phyloP scores from a whole-genome alignment of 2,888 invertebrate species.

The Latrodectus elegans region DNA sequence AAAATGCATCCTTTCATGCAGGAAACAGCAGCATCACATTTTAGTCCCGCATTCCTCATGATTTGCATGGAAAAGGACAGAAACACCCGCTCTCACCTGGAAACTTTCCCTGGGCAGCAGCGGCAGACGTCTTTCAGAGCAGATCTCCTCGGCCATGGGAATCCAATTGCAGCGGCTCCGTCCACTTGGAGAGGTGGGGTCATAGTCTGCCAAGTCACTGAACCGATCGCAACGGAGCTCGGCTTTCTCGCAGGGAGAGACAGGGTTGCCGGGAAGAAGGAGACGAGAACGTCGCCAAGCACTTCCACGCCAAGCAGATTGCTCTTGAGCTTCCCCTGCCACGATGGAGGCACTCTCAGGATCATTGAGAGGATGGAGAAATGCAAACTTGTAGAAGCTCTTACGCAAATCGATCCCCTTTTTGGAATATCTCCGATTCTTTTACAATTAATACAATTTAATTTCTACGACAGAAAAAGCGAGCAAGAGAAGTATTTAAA shows the following conservation, averaged over 20 bases:
- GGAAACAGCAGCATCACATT: too few relatives aligned
- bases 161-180: background rate
- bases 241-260: conserved; percentile 3
- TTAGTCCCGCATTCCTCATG: too few relatives aligned
- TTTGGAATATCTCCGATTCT: too few relatives aligned
- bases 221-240: conserved; percentile 23
- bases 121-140: conserved; percentile 56
- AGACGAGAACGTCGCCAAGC: conserved; percentile 30
- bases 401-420: too few relatives aligned
- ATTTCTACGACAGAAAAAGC: too few relatives aligned
- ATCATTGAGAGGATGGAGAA: background rate
- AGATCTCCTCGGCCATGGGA: conserved; percentile 58
- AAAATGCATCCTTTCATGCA: too few relatives aligned
- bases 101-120: conserved; percentile 54
- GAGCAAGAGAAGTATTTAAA: too few relatives aligned
- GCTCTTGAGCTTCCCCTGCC: background rate
- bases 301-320: conserved; percentile 24
- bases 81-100: conserved; percentile 33
- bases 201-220: conserved; percentile 60
- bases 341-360: background rate
- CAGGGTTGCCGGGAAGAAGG: conserved; percentile 27
- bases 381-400: too few relatives aligned
- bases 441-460: too few relatives aligned
- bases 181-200: conserved; percentile 20
- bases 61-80: background rate